phyloP scores from a whole-genome alignment of 53 echinoderm and acorn worm genomes.

The Pentamera pediparva region DNA sequence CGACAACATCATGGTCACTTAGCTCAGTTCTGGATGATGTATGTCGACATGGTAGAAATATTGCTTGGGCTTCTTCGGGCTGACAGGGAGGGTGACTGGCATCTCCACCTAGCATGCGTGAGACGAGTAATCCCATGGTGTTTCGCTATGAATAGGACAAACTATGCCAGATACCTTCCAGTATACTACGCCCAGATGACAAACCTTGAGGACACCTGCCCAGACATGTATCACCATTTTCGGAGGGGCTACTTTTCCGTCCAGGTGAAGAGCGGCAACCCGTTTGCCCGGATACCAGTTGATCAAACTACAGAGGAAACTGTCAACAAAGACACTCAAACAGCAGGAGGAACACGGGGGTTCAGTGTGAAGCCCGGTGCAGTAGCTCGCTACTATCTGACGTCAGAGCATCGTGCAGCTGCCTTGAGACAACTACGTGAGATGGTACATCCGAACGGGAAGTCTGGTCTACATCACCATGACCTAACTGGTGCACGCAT shows the following conservation, averaged over 20 bases:
- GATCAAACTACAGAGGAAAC: slow-evolving; percentile 46
- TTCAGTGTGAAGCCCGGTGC: slow-evolving; percentile 38
- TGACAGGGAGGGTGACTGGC: slow-evolving; percentile 45
- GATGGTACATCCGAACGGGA: not conserved
- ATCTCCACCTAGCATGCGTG: slow-evolving; percentile 25
- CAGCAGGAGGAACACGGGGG: slow-evolving; percentile 41
- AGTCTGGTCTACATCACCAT: not conserved
- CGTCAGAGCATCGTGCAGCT: slow-evolving; percentile 25
- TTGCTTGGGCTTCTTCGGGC: slow-evolving; percentile 27
- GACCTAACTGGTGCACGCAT: slow-evolving; percentile 44
- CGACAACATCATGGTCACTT: not conserved
- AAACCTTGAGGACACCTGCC: not conserved
- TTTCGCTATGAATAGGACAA: slow-evolving; percentile 34
- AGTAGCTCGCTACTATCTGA: slow-evolving; percentile 26
- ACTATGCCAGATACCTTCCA: slow-evolving; percentile 37
- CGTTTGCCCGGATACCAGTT: slow-evolving; percentile 38
- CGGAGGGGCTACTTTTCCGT: slow-evolving; percentile 25
- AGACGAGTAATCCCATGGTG: slow-evolving; percentile 36
- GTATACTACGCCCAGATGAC: slow-evolving; percentile 40
- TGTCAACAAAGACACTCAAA: slow-evolving; percentile 47
- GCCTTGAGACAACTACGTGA: slow-evolving; percentile 21
- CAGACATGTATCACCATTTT: slow-evolving; percentile 11
- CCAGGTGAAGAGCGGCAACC: slow-evolving; percentile 21
- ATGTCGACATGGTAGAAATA: slow-evolving; percentile 40
- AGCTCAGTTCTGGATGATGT: slow-evolving; percentile 38